Conservation (phyloP, 2,797 vertebrate genomes). For the Spondyliosoma cantharus region DNA sequence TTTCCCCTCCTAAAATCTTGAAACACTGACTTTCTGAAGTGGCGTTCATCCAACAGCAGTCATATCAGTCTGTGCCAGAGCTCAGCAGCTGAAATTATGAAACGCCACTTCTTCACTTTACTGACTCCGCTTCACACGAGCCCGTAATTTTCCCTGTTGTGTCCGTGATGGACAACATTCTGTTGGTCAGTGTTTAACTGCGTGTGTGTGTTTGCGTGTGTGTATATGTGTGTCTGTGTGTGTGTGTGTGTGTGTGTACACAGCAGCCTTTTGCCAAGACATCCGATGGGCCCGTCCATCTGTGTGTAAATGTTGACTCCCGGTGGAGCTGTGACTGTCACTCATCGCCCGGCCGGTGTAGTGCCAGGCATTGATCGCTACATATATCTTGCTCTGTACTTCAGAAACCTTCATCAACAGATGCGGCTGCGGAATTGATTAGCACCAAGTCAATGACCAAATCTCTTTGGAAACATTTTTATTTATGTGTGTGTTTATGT, state of each 20-base stretch:
- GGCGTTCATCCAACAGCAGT: constrained; percentile 52
- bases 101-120: constrained; percentile 67
- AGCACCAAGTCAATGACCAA: constrained; percentile 83
- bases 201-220: constrained; percentile 17
- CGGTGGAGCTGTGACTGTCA: constrained; percentile 80
- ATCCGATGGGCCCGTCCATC: constrained; percentile 62
- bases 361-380: constrained; percentile 83
- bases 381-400: constrained; percentile 84
- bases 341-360: constrained; percentile 65
- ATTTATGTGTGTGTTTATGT: constrained; percentile 88
- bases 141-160: constrained; percentile 63
- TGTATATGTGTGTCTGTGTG: constrained; percentile 17
- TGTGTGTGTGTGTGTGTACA: constrained; percentile 15
- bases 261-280: constrained; percentile 66
- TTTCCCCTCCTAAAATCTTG: constrained; percentile 13
- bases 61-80: constrained; percentile 65
- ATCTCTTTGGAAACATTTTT: constrained; percentile 88
- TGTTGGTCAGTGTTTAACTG: constrained; percentile 66
- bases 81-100: constrained; percentile 62
- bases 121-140: constrained; percentile 58
- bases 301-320: constrained; percentile 80
- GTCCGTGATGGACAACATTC: constrained; percentile 74
- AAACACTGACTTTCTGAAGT: constrained; percentile 43
- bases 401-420: constrained; percentile 85
- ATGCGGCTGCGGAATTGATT: constrained; percentile 86